Percentiles rank a stretch among this genome's conserved stretches.
phyloP scores from a whole-genome alignment of 2,888 invertebrate genomes.

The Pandemis cinnamomeana region DNA sequence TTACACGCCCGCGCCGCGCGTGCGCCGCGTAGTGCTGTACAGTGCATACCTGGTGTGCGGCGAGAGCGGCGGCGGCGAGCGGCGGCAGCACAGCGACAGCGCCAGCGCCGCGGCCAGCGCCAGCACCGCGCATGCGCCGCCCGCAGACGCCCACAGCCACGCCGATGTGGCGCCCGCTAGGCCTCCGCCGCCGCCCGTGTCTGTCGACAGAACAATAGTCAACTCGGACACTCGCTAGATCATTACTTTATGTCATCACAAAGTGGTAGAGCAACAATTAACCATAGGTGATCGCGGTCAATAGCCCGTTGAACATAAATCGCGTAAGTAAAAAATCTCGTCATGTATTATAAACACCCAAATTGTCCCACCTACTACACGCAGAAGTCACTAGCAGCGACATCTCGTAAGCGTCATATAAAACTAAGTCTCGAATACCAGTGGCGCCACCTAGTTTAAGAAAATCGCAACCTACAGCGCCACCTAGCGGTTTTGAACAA shows the following conservation, averaged over 20 bases:
- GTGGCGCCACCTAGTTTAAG: neutral
- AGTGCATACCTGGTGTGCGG: slow-evolving; percentile 65
- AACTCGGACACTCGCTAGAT: too few relatives aligned
- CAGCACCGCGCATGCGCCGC: slow-evolving; percentile 77
- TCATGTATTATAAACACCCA: too few relatives aligned
- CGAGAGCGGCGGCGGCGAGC: slow-evolving; percentile 58
- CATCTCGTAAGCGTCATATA: neutral
- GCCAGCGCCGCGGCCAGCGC: slow-evolving; percentile 77
- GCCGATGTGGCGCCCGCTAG: slow-evolving; percentile 73
- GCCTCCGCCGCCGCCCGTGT: slow-evolving; percentile 64
- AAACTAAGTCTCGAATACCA: neutral
- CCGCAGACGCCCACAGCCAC: slow-evolving; percentile 80
- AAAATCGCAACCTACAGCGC: neutral
- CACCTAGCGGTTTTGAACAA: neutral
- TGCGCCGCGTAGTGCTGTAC: too few relatives aligned
- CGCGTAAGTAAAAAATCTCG: too few relatives aligned
- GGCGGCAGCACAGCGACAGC: slow-evolving; percentile 75
- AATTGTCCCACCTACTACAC: too few relatives aligned
- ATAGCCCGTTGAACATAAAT: too few relatives aligned
- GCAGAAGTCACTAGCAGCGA: too few relatives aligned
- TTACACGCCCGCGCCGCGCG: neutral
- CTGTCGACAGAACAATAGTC: slow-evolving; percentile 45
- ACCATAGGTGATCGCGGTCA: too few relatives aligned
- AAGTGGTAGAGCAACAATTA: too few relatives aligned
- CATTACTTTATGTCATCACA: too few relatives aligned